Percentiles rank a stretch among this genome's conserved stretches.
Evolutionary conservation across 2,113 vertebrate genomes (phyloP).

Genomic region (Zapornia atra): DNA sequence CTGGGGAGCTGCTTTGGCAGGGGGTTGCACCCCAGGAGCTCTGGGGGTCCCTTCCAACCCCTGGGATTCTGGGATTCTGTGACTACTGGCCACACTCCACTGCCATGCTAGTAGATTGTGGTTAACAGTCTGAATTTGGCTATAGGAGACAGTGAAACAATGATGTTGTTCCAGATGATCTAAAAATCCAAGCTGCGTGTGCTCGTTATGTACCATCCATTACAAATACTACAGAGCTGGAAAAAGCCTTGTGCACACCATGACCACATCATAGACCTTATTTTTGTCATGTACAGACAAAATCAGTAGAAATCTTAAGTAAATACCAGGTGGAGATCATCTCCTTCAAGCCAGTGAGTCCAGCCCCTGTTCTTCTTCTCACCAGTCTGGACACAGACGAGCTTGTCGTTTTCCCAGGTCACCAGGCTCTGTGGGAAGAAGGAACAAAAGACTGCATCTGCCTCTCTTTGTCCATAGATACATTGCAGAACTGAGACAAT

Average conservation of each 20-base stretch:
- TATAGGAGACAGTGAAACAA: not conserved
- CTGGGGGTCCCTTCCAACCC: no score
- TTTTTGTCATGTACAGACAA: not conserved
- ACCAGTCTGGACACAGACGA: slow-evolving; percentile 87
- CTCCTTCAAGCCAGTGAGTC: slow-evolving; percentile 89
- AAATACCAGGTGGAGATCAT: slow-evolving; percentile 85
- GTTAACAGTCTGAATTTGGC: not conserved
- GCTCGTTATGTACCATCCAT: not conserved
- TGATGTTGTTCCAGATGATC: not conserved
- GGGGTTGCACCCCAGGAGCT: no score
- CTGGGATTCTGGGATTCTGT: no score
- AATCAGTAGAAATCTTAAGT: not conserved
- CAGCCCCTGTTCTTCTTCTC: slow-evolving; percentile 88
- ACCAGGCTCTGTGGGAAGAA: slow-evolving; percentile 76
- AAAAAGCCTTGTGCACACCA: not conserved
- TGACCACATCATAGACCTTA: not conserved
- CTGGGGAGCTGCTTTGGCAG: no score
- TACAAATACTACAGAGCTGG: not conserved
- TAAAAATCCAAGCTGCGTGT: not conserved
- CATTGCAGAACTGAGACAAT: not conserved
- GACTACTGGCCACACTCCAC: not conserved
- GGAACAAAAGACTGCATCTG: not conserved
- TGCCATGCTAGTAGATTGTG: not conserved
- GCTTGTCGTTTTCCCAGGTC: slow-evolving; percentile 82
- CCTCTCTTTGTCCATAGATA: not conserved